Conservation (phyloP, 2,113 vertebrate genomes). For the Ptilonorhynchus violaceus region DNA sequence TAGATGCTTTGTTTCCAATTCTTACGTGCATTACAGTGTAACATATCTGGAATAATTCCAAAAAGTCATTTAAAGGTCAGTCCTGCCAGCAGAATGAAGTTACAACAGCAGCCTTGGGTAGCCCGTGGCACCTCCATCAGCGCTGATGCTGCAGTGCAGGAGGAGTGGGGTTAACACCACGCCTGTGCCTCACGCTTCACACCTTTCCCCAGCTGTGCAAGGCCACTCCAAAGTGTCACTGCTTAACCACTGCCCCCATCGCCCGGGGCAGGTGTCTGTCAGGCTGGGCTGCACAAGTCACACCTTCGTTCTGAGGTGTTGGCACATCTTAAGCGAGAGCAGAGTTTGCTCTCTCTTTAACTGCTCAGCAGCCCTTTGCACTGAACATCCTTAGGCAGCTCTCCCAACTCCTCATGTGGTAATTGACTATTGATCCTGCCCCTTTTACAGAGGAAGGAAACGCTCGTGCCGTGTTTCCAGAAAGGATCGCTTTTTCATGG, state of each 20-base stretch:
- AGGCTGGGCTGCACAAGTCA: background rate
- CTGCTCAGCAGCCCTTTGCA: background rate
- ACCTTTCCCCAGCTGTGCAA: background rate
- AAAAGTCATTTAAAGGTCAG: background rate
- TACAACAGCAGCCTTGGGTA: background rate
- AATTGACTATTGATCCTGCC: conserved; percentile 11
- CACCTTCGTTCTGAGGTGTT: background rate
- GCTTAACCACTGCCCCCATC: background rate
- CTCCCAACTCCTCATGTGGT: background rate
- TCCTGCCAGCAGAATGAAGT: background rate
- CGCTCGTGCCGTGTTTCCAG: background rate
- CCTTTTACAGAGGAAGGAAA: background rate
- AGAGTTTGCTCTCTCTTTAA: background rate
- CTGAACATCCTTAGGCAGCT: background rate
- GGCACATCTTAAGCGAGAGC: background rate
- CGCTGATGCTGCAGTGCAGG: rapidly evolving
- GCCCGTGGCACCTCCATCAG: rapidly evolving
- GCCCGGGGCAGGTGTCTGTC: background rate
- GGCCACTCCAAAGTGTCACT: background rate
- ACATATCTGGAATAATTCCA: background rate
- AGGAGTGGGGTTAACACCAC: background rate
- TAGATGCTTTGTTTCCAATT: background rate
- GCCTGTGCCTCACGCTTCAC: rapidly evolving
- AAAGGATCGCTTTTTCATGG: background rate
- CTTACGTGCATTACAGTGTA: background rate